Conservation (phyloP, 2,113 vertebrate genomes). For the Sphyrna mokarran region DNA sequence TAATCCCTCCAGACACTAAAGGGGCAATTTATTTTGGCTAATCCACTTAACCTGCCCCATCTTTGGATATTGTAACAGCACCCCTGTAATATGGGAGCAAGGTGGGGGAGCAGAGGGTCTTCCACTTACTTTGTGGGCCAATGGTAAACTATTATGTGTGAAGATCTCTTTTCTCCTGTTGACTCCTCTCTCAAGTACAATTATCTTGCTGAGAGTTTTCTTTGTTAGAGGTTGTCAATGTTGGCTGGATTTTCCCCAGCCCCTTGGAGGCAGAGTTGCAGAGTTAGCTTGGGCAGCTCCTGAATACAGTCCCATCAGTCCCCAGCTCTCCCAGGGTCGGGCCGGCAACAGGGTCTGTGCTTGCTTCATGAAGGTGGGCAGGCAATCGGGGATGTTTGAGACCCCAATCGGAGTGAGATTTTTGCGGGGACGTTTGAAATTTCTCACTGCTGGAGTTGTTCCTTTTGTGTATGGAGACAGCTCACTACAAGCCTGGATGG, state of each 20-base stretch:
- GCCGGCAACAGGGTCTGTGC: too few relatives aligned
- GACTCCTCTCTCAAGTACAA: not conserved
- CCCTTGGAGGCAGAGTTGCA: not conserved
- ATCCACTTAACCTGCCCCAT: too few relatives aligned
- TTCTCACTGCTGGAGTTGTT: not conserved
- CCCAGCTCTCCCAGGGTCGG: too few relatives aligned
- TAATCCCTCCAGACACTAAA: too few relatives aligned
- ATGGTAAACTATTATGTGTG: not conserved
- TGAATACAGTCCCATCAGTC: not conserved
- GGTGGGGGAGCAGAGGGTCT: not conserved
- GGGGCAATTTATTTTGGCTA: too few relatives aligned
- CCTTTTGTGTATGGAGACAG: too few relatives aligned
- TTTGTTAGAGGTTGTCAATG: not conserved
- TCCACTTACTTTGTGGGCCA: not conserved
- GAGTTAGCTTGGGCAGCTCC: not conserved
- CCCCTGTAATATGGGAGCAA: not conserved
- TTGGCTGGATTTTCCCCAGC: not conserved
- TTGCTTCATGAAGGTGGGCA: too few relatives aligned
- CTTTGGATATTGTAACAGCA: not conserved
- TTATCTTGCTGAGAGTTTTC: not conserved
- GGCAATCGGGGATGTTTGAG: not conserved
- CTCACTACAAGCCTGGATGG: too few relatives aligned
- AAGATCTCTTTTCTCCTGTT: not conserved
- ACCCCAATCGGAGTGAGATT: not conserved
- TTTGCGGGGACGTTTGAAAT: not conserved